phyloP scores from a whole-genome alignment of 2,797 vertebrate species.

The Smutsia gigantea region DNA sequence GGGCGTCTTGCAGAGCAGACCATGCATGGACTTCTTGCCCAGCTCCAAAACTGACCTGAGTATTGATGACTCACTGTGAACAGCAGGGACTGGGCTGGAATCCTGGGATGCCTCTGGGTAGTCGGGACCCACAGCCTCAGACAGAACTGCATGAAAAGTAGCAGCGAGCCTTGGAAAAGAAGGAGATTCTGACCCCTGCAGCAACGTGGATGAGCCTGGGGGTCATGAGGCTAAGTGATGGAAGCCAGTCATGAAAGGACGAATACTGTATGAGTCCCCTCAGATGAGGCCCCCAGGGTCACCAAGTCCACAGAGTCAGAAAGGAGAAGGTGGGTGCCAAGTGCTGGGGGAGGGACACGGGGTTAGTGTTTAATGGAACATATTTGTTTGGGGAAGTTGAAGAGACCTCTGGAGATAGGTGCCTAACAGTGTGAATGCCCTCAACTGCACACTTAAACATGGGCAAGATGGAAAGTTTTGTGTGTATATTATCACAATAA shows the following conservation, averaged over 20 bases:
- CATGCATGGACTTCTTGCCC: not conserved
- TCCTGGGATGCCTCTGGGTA: not conserved
- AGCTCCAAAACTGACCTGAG: not conserved
- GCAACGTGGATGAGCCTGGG: not conserved
- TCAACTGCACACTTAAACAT: not conserved
- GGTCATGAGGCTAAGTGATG: not conserved
- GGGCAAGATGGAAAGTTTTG: rapidly evolving
- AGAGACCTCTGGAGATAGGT: too few relatives aligned
- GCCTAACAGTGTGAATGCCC: not conserved
- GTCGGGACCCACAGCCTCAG: not conserved
- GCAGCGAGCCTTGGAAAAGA: not conserved
- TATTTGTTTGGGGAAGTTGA: too few relatives aligned
- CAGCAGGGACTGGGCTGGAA: not conserved
- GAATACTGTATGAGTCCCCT: not conserved
- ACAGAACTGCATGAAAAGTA: not conserved
- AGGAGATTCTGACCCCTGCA: not conserved
- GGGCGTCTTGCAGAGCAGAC: not conserved
- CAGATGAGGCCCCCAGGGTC: not conserved
- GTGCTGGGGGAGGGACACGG: not conserved
- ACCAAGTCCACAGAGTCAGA: not conserved
- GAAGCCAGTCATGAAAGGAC: not conserved
- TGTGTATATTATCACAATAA: not conserved
- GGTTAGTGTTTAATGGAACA: too few relatives aligned
- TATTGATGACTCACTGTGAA: rapidly evolving
- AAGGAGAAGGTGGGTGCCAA: not conserved